phyloP scores from a whole-genome alignment of 92 coral and sea anemone genomes.

The Paramuricea clavata region DNA sequence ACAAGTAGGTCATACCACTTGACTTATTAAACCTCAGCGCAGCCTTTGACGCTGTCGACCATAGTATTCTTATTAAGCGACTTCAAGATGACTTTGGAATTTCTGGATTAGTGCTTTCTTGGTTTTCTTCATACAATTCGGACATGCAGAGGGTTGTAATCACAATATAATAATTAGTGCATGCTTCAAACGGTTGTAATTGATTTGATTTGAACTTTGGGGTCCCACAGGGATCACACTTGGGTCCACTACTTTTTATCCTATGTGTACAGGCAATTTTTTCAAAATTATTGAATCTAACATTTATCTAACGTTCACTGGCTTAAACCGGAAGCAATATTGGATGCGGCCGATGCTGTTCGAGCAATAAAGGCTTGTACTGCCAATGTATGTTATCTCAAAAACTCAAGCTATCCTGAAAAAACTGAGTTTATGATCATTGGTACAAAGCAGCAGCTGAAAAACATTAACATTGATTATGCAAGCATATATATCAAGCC shows the following conservation, averaged over 20 bases:
- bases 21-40: not conserved
- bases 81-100: no score
- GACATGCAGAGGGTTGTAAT: no score
- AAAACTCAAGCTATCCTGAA: constrained; percentile 47
- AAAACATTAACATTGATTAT: constrained; percentile 2
- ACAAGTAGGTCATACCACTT: not conserved
- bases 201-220: not conserved
- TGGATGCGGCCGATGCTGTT: no score
- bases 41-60: not conserved
- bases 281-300: no score
- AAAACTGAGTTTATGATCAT: constrained; percentile 69
- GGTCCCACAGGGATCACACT: constrained; percentile 10
- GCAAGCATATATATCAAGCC: constrained; percentile 28
- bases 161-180: no score
- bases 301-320: no score
- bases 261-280: no score
- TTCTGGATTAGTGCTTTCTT: no score
- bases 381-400: not conserved
- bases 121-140: no score
- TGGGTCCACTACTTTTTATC: no score
- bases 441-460: constrained; percentile 65
- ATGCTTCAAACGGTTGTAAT: no score
- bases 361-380: no score
- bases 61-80: not conserved
- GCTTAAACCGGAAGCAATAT: not conserved